Conservation (phyloP, 2,797 vertebrate species). For the Pseudochromis fuscus region DNA sequence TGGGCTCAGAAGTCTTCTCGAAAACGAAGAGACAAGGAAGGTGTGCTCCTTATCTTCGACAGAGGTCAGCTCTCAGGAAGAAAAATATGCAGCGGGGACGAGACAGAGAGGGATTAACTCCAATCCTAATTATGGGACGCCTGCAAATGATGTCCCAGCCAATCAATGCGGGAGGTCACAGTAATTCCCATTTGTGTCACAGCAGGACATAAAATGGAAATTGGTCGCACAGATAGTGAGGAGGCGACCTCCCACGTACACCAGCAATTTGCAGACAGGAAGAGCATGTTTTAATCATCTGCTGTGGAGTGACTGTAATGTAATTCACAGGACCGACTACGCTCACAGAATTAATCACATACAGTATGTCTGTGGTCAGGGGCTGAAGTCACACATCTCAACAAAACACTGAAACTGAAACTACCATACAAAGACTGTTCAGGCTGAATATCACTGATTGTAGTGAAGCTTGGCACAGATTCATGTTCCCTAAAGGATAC, state of each 20-base stretch:
- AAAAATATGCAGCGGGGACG: conserved; percentile 71
- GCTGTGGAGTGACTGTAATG: conserved; percentile 47
- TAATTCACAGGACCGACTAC: conserved; percentile 49
- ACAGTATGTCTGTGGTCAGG: conserved; percentile 13
- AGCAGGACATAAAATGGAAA: conserved; percentile 70
- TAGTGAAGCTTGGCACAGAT: neutral
- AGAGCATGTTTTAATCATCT: conserved; percentile 69
- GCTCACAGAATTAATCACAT: conserved; percentile 40
- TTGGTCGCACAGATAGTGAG: conserved; percentile 54
- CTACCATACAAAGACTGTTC: neutral
- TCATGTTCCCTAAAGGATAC: neutral
- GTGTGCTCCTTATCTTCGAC: conserved; percentile 80
- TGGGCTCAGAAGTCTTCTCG: conserved; percentile 57
- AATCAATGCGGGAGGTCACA: conserved; percentile 81
- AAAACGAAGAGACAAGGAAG: conserved; percentile 61
- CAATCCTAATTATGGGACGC: conserved; percentile 79
- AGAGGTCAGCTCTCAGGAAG: conserved; percentile 77
- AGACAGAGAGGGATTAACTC: conserved; percentile 80
- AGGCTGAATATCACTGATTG: neutral
- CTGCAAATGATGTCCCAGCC: conserved; percentile 75
- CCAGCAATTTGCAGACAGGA: conserved; percentile 56
- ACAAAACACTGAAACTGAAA: conserved; percentile 14
- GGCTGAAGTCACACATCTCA: conserved; percentile 1
- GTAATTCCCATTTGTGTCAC: conserved; percentile 71
- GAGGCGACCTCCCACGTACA: conserved; percentile 44